Evolutionary conservation across 35 echinoderm and acorn worm species (phyloP).

Genomic region (Heliocidaris tuberculata): DNA sequence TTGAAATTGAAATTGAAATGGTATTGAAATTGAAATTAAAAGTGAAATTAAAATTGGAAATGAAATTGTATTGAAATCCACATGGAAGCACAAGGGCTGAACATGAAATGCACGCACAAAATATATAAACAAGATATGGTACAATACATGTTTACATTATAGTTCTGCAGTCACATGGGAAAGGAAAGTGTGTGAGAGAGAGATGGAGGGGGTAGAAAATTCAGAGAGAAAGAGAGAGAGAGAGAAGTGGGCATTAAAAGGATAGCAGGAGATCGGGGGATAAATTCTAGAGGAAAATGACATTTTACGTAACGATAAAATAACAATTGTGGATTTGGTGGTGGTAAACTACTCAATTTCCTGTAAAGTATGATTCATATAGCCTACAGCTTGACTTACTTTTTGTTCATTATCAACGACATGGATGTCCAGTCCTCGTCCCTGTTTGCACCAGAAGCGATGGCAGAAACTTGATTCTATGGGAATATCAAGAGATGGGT

Average conservation of each 20-base stretch:
- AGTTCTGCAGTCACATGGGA: neutral
- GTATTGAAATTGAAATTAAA: neutral
- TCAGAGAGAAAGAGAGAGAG: neutral
- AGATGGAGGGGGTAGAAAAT: neutral
- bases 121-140: no score
- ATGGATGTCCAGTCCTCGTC: conserved; percentile 74
- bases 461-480: conserved; percentile 71
- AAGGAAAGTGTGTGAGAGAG: neutral
- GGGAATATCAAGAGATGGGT: neutral
- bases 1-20: neutral
- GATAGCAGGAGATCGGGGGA: neutral
- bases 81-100: neutral
- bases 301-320: neutral
- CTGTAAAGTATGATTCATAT: conserved; percentile 33
- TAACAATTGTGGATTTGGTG: conserved; percentile 57
- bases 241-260: neutral
- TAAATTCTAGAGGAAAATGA: neutral
- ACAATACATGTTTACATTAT: no score
- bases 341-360: conserved; percentile 61
- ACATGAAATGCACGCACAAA: neutral
- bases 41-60: neutral
- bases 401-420: conserved; percentile 70
- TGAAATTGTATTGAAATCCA: neutral
- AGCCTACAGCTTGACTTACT: conserved; percentile 49
- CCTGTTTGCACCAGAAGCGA: conserved; percentile 66